A percentile compares a stretch with the other conserved stretches of the same genome.
Conservation (phyloP, 2,113 vertebrate species). For the Casuarius casuarius region DNA sequence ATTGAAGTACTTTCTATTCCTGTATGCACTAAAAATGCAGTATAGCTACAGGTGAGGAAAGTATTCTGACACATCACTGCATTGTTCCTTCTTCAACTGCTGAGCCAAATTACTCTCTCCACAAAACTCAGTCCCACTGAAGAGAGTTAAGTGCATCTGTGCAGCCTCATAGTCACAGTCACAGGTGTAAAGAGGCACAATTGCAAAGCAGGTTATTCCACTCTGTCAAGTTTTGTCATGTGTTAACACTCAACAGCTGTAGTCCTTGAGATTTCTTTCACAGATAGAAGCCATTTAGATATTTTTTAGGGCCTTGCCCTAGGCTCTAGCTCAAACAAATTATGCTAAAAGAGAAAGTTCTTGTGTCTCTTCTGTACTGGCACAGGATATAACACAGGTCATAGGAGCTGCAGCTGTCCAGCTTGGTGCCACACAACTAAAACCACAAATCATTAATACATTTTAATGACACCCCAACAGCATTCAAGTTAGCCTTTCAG, state of each 20-base stretch:
- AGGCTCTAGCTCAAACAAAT: neutral
- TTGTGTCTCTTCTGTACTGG: neutral
- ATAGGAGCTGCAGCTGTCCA: neutral
- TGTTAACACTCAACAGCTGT: neutral
- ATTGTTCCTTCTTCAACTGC: neutral
- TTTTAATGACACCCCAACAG: neutral
- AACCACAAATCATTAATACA: neutral
- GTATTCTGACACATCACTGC: neutral
- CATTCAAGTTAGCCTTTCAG: neutral
- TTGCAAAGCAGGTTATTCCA: neutral
- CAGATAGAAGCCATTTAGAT: neutral
- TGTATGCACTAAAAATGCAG: fast-evolving
- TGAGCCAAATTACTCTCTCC: neutral
- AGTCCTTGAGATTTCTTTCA: neutral
- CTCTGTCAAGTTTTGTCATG: neutral
- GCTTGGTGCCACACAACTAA: neutral
- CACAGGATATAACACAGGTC: neutral
- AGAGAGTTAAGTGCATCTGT: neutral
- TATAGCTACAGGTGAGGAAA: neutral
- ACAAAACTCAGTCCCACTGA: neutral
- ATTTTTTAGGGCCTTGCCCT: neutral
- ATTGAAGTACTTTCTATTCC: fast-evolving
- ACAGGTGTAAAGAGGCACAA: neutral
- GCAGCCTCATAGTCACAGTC: neutral
- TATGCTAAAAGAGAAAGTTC: neutral